Base-by-base conservation (phyloP, 1,140 invertebrate genomes). In the Diorhabda sublineata region DNA sequence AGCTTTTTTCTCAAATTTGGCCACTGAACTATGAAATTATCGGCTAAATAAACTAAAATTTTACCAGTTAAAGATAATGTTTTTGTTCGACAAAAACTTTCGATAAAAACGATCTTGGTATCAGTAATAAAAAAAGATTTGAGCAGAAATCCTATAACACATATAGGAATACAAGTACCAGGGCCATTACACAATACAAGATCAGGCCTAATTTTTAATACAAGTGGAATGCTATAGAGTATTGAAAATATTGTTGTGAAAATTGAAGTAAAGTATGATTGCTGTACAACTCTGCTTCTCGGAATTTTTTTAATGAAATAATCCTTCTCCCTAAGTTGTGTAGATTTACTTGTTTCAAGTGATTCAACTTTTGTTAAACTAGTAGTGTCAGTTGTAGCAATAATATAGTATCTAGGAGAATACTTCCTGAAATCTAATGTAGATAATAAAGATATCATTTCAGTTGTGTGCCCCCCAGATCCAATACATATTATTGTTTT, bases 21-120 rank as follows among this genome's bases (percentile, higher is more conserved):
- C 96, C 97, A 99, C 77, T 98, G 96, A 3, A 98, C 95, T 72
- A 98, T 83, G 79, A 98, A 86, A 76, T 92, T 83, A 84, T 98
- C 93, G 57, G 89, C 90, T 78, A 97, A 81, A 73, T 88, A 89
- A 77, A 92, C 89, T 26, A 98, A 83, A 71, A 98, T 91, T 82
- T 91, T 91, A 4, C 94, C 97, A 72, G 90, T 91, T 5, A 99
- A 79, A 4, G 97, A 99, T 7, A 98, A 82, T 41, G 88, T 90
- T 76, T 92, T 87, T 0, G 98, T 95, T 76, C 97, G 85, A 78
- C 97, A 99, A 75, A 97, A 90, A 80, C 96, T 98, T 83, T 99
- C 97, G 61, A 98, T 84, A 82, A 95, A 99, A 45, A 98, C 85
- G 67, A 98, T 92, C 79, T 87, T 90, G 69, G 86, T 88, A 69